These are phyloP conservation scores for Musca vetustissima DNA, from an alignment of 1,140 invertebrate genomes.

Conservation along the genomic window DNA sequence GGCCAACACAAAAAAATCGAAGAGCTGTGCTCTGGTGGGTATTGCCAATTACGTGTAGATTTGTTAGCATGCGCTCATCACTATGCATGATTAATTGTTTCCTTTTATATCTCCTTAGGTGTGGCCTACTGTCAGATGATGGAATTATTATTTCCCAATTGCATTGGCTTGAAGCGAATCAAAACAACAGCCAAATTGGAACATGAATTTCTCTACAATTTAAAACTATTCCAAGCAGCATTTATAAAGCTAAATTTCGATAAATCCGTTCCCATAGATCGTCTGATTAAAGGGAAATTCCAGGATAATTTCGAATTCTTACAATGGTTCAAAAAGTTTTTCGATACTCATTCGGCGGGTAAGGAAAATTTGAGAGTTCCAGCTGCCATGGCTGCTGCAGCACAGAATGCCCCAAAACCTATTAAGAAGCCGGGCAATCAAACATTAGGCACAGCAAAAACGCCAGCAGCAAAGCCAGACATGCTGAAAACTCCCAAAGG, in stretches of 20 bases:
- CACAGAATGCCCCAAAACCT: constrained; percentile 33
- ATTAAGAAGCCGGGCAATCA: not conserved
- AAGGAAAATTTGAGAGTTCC: constrained; percentile 37
- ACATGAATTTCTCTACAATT: constrained; percentile 99
- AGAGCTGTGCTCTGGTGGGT: constrained; percentile 86
- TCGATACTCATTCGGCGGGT: constrained; percentile 78
- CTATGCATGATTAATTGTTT: not conserved
- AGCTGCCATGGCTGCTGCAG: constrained; percentile 14
- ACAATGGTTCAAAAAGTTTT: constrained; percentile 99
- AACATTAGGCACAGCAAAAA: not conserved
- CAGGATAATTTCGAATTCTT: constrained; percentile 99
- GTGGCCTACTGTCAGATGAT: constrained; percentile 98
- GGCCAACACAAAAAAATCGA: constrained; percentile 95
- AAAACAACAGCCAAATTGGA: constrained; percentile 98
- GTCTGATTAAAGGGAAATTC: constrained; percentile 88
- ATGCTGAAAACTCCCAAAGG: constrained; percentile 18
- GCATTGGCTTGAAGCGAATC: constrained; percentile 89
- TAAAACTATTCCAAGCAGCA: constrained; percentile 92
- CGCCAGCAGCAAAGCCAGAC: not conserved
- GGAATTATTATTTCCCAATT: constrained; percentile 96
- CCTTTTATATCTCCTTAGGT: constrained; percentile 34
- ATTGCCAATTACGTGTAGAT: too few species aligned
- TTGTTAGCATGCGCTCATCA: too few species aligned
- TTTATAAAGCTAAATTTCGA: constrained; percentile 97
- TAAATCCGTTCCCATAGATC: constrained; percentile 82